These are phyloP conservation scores for Mylabris phalerata DNA, from an alignment of 1,140 invertebrate species.

Conservation along the genomic window DNA sequence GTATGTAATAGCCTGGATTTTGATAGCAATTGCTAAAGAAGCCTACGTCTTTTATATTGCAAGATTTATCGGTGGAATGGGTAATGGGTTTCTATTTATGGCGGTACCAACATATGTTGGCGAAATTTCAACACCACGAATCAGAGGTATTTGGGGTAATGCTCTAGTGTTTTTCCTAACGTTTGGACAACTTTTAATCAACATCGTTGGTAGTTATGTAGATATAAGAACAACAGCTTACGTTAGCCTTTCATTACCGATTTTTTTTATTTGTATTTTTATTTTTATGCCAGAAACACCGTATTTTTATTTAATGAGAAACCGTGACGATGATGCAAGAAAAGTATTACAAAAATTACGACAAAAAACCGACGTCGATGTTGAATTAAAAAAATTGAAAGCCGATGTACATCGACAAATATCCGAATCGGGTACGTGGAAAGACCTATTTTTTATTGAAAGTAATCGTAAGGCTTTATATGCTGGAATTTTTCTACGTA, in stretches of 20 bases:
- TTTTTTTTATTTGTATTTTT: slow-evolving; percentile 15
- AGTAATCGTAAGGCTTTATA: slow-evolving; percentile 12
- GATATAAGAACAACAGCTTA: slow-evolving; percentile 6
- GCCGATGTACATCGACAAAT: slow-evolving; percentile 1
- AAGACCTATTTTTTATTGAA: slow-evolving; percentile 11
- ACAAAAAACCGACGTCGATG: slow-evolving; percentile 2
- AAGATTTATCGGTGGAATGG: slow-evolving; percentile 17
- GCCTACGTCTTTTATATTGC: slow-evolving; percentile 37
- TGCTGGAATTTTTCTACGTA: not conserved
- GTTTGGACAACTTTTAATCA: slow-evolving; percentile 17
- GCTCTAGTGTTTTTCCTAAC: not conserved
- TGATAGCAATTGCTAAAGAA: slow-evolving; percentile 3
- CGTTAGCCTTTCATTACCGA: slow-evolving; percentile 3
- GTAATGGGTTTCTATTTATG: slow-evolving; percentile 20
- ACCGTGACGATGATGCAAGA: slow-evolving; percentile 6
- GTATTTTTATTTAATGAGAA: slow-evolving; percentile 14
- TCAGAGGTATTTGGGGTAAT: slow-evolving; percentile 17
- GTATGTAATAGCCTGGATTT: not conserved
- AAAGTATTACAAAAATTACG: slow-evolving; percentile 8
- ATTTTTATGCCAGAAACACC: slow-evolving; percentile 20
- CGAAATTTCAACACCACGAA: slow-evolving; percentile 13
- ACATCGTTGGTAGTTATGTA: slow-evolving; percentile 9
- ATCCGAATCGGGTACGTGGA: not conserved
- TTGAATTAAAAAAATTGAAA: slow-evolving; percentile 5
- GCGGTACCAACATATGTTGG: slow-evolving; percentile 23